Percentiles rank a stretch among this genome's conserved stretches.
These are phyloP conservation scores for Drosophila niveifrons DNA, from an alignment of 2,888 invertebrate genomes.

Conservation along the genomic window DNA sequence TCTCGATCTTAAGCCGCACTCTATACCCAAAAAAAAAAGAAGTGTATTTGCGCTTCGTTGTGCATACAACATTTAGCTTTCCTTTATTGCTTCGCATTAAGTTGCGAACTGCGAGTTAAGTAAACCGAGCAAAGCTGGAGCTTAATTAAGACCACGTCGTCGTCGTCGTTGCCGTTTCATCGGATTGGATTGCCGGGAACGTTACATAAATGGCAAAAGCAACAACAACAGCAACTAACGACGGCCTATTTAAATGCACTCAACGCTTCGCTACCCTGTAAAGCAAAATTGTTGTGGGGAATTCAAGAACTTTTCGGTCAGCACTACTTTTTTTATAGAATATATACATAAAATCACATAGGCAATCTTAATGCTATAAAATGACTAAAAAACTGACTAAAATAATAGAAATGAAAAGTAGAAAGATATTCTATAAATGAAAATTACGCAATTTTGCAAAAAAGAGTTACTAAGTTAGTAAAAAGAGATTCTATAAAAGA, in stretches of 20 bases:
- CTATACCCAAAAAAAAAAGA: neutral
- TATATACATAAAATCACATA: no score
- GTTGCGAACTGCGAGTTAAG: constrained; percentile 43
- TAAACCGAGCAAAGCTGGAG: constrained; percentile 56
- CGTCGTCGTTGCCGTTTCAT: constrained; percentile 39
- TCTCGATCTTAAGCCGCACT: no score
- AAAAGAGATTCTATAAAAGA: no score
- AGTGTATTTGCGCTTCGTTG: constrained; percentile 21
- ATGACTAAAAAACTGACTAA: no score
- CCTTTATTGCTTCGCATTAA: constrained; percentile 37
- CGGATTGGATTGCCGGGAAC: constrained; percentile 37
- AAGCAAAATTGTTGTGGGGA: neutral
- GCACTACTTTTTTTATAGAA: no score
- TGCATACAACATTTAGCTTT: constrained; percentile 26
- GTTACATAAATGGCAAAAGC: constrained; percentile 57
- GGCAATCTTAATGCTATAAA: no score
- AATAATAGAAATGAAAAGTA: no score
- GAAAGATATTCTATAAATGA: no score
- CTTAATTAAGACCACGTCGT: constrained; percentile 70
- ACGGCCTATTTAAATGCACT: neutral
- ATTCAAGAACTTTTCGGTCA: no score
- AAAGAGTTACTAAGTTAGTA: no score
- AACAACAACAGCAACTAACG: constrained; percentile 27
- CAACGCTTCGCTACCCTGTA: constrained; percentile 12
- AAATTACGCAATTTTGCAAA: no score